Evolutionary conservation across 2,113 vertebrate genomes (phyloP).

Genomic region (Saccopteryx bilineata): DNA sequence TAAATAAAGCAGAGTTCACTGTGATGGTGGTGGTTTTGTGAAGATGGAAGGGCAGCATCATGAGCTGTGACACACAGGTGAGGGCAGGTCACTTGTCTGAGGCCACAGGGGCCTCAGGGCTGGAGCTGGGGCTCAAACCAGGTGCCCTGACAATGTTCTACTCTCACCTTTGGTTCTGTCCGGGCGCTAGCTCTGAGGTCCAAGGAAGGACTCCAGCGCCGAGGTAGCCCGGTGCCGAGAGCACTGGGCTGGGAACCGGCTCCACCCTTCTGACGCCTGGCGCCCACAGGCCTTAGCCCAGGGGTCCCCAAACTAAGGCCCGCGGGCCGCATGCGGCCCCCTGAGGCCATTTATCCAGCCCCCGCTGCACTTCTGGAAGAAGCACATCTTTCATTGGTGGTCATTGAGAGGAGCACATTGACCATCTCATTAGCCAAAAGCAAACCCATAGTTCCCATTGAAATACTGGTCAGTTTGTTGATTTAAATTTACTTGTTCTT

Average conservation of each 20-base stretch:
- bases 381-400: too few species aligned
- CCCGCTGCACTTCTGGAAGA: too few species aligned
- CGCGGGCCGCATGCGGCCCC: too few species aligned
- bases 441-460: too few species aligned
- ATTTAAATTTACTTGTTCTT: too few species aligned
- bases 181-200: not conserved
- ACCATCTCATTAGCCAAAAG: too few species aligned
- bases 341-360: too few species aligned
- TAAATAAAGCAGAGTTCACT: not conserved
- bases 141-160: not conserved
- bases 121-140: not conserved
- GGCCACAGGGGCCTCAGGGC: not conserved
- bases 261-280: not conserved
- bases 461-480: too few species aligned
- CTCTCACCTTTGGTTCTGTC: not conserved
- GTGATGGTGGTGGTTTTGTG: not conserved
- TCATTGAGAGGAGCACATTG: too few species aligned
- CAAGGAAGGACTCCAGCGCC: not conserved
- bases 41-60: not conserved
- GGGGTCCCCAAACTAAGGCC: too few species aligned
- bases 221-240: not conserved
- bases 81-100: not conserved
- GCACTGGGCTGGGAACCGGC: not conserved
- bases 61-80: not conserved
- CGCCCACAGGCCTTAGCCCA: not conserved